Evolutionary conservation across 2,888 invertebrate species (phyloP).

Genomic region (Heliconius erato): DNA sequence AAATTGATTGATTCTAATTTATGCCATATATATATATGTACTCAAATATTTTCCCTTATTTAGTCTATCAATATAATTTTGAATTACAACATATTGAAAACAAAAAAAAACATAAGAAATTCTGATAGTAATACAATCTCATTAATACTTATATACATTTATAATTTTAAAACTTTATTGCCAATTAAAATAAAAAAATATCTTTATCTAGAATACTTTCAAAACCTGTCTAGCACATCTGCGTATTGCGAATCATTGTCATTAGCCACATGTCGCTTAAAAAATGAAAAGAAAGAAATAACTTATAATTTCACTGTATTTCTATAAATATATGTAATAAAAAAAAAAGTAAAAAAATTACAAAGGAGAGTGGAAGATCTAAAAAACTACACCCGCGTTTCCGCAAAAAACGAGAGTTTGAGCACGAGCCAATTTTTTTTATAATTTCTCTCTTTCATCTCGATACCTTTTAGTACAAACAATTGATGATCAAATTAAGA

Average conservation of each 20-base stretch:
- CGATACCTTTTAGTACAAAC: slow-evolving; percentile 71
- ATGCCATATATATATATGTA: not conserved
- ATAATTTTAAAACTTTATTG: slow-evolving; percentile 1
- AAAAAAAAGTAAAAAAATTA: slow-evolving; percentile 67
- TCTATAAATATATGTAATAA: slow-evolving; percentile 57
- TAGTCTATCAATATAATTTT: not conserved
- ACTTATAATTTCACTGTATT: slow-evolving; percentile 72
- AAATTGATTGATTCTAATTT: no score
- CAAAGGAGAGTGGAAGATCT: slow-evolving; percentile 57
- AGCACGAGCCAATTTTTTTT: slow-evolving; percentile 78
- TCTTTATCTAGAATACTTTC: slow-evolving; percentile 6
- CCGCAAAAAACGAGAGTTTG: slow-evolving; percentile 79
- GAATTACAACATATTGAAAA: not conserved
- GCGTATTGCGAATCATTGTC: slow-evolving; percentile 54
- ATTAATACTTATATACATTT: not conserved
- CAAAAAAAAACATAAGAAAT: not conserved
- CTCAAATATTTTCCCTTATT: not conserved
- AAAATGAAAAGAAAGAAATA: slow-evolving; percentile 63
- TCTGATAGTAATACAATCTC: not conserved
- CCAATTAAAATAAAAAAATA: not conserved
- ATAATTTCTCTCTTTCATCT: slow-evolving; percentile 63
- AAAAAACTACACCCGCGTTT: slow-evolving; percentile 63
- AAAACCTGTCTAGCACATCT: slow-evolving; percentile 45
- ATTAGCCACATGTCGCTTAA: slow-evolving; percentile 70
- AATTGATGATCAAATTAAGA: slow-evolving; percentile 82